Evolutionary conservation across 2,797 vertebrate species (phyloP).

Genomic region (Epinephelus awoara): DNA sequence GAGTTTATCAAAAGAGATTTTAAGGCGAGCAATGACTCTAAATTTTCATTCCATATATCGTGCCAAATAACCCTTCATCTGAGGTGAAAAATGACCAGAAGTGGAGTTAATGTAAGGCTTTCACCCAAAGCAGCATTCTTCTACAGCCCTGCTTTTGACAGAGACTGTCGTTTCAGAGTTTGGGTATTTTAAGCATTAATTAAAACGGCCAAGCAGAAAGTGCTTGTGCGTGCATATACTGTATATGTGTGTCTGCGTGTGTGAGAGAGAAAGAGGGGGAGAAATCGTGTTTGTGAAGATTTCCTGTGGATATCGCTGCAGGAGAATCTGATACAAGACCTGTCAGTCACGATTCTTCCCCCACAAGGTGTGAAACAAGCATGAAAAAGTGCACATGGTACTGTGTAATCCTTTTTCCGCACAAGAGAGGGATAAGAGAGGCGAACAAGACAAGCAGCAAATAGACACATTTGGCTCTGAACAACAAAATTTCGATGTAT

Average conservation of each 20-base stretch:
- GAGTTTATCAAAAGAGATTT: constrained; percentile 2
- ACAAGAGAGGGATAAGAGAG: constrained; percentile 34
- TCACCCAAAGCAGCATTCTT: constrained; percentile 7
- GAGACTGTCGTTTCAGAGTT: constrained; percentile 27
- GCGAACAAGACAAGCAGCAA: constrained; percentile 42
- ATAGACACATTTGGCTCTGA: constrained; percentile 21
- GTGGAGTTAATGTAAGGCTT: constrained; percentile 4
- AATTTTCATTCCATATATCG: constrained; percentile 1
- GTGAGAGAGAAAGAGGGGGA: background rate
- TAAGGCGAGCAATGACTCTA: background rate
- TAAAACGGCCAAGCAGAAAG: constrained; percentile 50
- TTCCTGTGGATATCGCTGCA: constrained; percentile 66
- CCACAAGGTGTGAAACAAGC: constrained; percentile 78
- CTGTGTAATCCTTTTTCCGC: constrained; percentile 62
- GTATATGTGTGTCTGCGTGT: constrained; percentile 3
- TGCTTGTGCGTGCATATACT: constrained; percentile 15
- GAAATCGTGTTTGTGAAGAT: constrained; percentile 48
- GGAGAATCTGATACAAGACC: constrained; percentile 67
- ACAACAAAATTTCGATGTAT: constrained; percentile 13
- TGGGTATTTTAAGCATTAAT: constrained; percentile 44
- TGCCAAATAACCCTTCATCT: background rate
- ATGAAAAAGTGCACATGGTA: constrained; percentile 64
- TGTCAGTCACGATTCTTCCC: constrained; percentile 78
- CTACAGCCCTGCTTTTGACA: constrained; percentile 23
- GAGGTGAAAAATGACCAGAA: constrained; percentile 4